These are phyloP conservation scores for Zaprionus obscuricornis DNA, from an alignment of 2,888 invertebrate genomes.

Conservation along the genomic window DNA sequence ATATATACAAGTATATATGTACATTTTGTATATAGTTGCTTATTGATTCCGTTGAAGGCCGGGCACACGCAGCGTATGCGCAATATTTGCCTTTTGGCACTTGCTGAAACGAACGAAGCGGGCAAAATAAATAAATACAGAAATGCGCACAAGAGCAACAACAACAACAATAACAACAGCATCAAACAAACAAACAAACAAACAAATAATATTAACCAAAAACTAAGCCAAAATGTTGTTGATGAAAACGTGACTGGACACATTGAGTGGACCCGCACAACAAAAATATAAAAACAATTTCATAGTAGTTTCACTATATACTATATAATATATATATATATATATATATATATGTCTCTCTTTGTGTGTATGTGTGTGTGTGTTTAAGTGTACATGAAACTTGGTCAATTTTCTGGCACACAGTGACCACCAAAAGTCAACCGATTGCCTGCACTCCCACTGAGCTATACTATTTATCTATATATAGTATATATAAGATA, in stretches of 20 bases:
- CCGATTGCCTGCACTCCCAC: neutral
- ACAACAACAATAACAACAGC: slow-evolving; percentile 32
- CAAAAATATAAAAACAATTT: slow-evolving; percentile 6
- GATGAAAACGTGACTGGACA: slow-evolving; percentile 70
- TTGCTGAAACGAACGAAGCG: slow-evolving; percentile 46
- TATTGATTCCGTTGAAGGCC: slow-evolving; percentile 64
- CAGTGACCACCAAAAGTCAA: slow-evolving; percentile 51
- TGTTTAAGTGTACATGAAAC: slow-evolving; percentile 12
- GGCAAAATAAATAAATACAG: slow-evolving; percentile 66
- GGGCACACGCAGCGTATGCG: slow-evolving; percentile 59
- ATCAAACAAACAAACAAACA: too few relatives aligned
- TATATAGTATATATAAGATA: slow-evolving; percentile 11
- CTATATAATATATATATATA: slow-evolving; percentile 10
- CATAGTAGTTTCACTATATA: neutral
- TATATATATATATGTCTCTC: neutral
- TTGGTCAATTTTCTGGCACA: slow-evolving; percentile 36
- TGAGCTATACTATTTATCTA: slow-evolving; percentile 6
- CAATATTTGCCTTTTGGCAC: slow-evolving; percentile 69
- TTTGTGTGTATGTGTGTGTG: too few relatives aligned
- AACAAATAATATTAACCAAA: slow-evolving; percentile 71
- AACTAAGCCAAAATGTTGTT: slow-evolving; percentile 70
- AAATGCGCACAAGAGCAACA: slow-evolving; percentile 12
- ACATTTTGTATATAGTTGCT: slow-evolving; percentile 41
- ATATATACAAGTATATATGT: neutral
- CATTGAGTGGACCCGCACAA: slow-evolving; percentile 48